phyloP scores from a whole-genome alignment of 2,797 vertebrate species.

The Schizothorax lantsangensis region DNA sequence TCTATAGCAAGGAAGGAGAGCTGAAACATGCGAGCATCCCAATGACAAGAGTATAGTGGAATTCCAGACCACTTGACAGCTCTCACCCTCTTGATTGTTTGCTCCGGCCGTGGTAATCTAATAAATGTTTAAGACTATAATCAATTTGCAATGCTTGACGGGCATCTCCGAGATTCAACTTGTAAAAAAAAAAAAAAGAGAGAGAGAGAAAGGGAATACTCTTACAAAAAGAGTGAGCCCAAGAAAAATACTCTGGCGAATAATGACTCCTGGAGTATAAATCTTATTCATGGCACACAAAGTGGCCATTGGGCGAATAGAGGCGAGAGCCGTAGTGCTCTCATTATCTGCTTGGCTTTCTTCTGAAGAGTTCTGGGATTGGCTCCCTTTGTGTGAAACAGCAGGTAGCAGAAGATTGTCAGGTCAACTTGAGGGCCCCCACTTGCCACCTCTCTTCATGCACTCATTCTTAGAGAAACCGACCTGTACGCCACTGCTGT shows the following conservation, averaged over 20 bases:
- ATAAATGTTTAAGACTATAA: conserved; percentile 83
- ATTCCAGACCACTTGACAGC: conserved; percentile 60
- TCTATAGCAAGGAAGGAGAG: neutral
- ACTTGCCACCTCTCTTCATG: conserved; percentile 51
- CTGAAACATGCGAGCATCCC: conserved; percentile 1
- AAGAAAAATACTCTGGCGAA: conserved; percentile 73
- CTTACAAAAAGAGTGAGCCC: conserved; percentile 57
- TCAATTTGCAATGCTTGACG: conserved; percentile 84
- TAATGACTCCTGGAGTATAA: conserved; percentile 81
- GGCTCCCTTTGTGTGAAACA: conserved; percentile 82
- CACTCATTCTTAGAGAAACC: conserved; percentile 59
- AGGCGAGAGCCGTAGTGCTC: conserved; percentile 70
- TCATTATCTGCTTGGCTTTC: conserved; percentile 79
- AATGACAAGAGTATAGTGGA: conserved; percentile 37
- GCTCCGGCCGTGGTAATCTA: conserved; percentile 75
- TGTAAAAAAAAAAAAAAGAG: conserved; percentile 67
- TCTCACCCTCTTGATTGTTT: conserved; percentile 65
- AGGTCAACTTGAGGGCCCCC: conserved; percentile 77
- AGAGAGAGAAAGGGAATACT: conserved; percentile 54
- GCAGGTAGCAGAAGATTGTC: conserved; percentile 83
- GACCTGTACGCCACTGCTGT: conserved; percentile 50
- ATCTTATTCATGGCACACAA: conserved; percentile 82
- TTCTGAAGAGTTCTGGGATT: conserved; percentile 69
- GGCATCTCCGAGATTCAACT: conserved; percentile 79
- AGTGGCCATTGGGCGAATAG: conserved; percentile 78